Conservation (phyloP, 2,113 vertebrate genomes). For the Bufo gargarizans region DNA sequence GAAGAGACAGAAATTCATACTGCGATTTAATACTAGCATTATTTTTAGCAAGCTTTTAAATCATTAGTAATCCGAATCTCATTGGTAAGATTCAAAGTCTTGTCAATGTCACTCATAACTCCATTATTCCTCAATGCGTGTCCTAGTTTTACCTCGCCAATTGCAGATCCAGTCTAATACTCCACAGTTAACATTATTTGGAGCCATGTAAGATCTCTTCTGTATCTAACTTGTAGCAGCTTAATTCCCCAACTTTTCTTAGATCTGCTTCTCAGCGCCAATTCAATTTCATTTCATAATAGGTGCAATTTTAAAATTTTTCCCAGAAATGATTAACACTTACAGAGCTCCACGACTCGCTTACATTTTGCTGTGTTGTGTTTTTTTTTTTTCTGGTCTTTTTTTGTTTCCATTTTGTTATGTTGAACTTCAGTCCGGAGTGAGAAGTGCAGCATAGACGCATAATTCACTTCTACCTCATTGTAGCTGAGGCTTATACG, state of each 20-base stretch:
- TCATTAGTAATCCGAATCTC: conserved; percentile 17
- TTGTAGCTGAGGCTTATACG: background rate
- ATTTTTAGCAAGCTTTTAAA: conserved; percentile 46
- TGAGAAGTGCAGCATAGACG: background rate
- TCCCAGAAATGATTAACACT: background rate
- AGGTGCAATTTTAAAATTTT: background rate
- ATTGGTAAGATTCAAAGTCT: background rate
- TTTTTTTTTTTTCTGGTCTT: background rate
- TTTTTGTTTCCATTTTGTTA: background rate
- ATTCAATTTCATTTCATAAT: conserved; percentile 16
- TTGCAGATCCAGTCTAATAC: background rate
- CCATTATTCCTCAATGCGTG: background rate
- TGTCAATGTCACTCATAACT: conserved; percentile 28
- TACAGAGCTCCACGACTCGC: background rate
- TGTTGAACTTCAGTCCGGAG: background rate
- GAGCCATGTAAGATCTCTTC: background rate
- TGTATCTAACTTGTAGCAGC: background rate
- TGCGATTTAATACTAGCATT: background rate
- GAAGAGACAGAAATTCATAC: background rate
- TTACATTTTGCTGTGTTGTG: background rate
- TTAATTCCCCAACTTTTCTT: conserved; percentile 6
- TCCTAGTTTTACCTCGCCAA: background rate
- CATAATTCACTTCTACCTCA: background rate
- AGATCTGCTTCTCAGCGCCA: background rate
- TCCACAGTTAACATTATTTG: background rate